A percentile compares a stretch with the other conserved stretches of the same genome.
These are phyloP conservation scores for Tortrix viridana DNA, from an alignment of 2,888 invertebrate species.

Conservation along the genomic window DNA sequence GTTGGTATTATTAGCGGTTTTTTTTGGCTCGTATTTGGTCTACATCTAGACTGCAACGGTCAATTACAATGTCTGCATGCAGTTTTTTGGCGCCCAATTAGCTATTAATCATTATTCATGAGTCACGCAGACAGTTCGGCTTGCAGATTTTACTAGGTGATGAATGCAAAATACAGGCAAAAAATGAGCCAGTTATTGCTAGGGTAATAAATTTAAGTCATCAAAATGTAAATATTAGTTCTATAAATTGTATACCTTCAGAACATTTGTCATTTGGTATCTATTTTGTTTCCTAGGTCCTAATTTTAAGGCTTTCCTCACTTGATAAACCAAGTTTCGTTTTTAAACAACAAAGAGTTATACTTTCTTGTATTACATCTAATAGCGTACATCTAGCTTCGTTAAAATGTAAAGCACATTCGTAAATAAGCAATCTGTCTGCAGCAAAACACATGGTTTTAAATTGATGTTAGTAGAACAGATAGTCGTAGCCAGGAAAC, in stretches of 20 bases:
- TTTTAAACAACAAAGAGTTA: too few relatives aligned
- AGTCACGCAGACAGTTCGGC: slow-evolving; percentile 22
- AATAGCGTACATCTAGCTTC: too few relatives aligned
- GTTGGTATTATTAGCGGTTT: slow-evolving; percentile 56
- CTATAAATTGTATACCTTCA: too few relatives aligned
- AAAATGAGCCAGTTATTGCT: slow-evolving; percentile 7
- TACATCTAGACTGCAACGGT: slow-evolving; percentile 57
- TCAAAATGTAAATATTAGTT: neutral
- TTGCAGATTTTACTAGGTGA: slow-evolving; percentile 32
- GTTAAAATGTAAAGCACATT: neutral
- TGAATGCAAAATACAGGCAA: slow-evolving; percentile 21
- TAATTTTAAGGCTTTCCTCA: too few relatives aligned
- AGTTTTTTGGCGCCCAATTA: slow-evolving; percentile 48
- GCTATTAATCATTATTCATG: slow-evolving; percentile 29
- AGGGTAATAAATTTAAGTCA: neutral
- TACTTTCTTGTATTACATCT: too few relatives aligned
- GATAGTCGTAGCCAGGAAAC: slow-evolving; percentile 64
- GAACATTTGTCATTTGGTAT: too few relatives aligned
- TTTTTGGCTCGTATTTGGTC: slow-evolving; percentile 38
- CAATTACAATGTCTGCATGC: slow-evolving; percentile 44
- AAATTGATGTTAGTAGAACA: slow-evolving; percentile 24
- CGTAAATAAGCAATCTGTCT: neutral
- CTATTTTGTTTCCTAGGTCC: too few relatives aligned
- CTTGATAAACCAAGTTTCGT: too few relatives aligned
- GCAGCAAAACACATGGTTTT: slow-evolving; percentile 12